Percentiles rank a stretch among this genome's conserved stretches.
Conservation (phyloP, 2,113 vertebrate species). For the Sus scrofa region T2T-Sscrofa CM000825.6:55496501-55497000, state of each 20-base stretch:
- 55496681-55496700: neutral
- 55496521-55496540: conserved; percentile 72
- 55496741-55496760: neutral
- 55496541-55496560: conserved; percentile 83
- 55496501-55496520: conserved; percentile 77
- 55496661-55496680: neutral
- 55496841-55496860: neutral
- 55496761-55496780: neutral
- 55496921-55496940: neutral
- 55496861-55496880: neutral
- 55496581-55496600: neutral
- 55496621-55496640: neutral
- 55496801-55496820: neutral
- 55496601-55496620: neutral
- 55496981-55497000: neutral
- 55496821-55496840: neutral
- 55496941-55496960: neutral
- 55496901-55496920: neutral
- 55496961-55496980: neutral
- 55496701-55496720: neutral
- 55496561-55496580: neutral
- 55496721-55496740: neutral
- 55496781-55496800: neutral
- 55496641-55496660: neutral
- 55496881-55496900: neutral